Evolutionary conservation across 2,113 vertebrate species (phyloP).

Genomic region (Hemiprocne comata): DNA sequence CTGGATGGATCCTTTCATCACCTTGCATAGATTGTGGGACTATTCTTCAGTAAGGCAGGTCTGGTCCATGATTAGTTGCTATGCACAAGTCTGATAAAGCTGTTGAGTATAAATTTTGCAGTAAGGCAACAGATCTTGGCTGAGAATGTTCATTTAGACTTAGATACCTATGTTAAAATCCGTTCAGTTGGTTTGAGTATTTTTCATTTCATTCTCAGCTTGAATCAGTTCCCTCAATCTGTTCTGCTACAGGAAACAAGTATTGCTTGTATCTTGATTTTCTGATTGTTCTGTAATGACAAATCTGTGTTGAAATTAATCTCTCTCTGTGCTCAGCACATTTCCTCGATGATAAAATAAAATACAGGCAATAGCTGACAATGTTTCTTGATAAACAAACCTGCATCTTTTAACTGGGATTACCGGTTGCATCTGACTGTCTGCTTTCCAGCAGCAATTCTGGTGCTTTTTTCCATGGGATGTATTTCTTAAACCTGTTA

Average conservation of each 20-base stretch:
- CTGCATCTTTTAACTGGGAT: not conserved
- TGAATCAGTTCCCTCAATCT: not conserved
- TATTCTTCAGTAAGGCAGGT: not conserved
- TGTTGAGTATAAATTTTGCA: not conserved
- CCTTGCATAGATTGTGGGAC: not conserved
- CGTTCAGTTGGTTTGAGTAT: not conserved
- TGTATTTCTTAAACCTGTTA: not conserved
- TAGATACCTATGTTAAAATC: not conserved
- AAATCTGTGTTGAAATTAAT: not conserved
- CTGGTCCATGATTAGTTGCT: not conserved
- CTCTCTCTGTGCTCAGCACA: not conserved
- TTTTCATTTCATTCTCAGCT: not conserved
- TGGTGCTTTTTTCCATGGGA: not conserved
- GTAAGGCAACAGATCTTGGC: not conserved
- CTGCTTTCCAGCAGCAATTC: not conserved
- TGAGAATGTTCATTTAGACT: not conserved
- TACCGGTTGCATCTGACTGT: not conserved
- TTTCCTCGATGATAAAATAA: slow-evolving; percentile 50
- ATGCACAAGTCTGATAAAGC: not conserved
- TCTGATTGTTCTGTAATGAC: not conserved
- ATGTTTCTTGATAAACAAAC: not conserved
- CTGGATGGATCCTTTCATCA: not conserved
- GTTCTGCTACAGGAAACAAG: not conserved
- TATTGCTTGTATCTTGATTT: not conserved
- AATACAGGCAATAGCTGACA: not conserved